A percentile compares a stretch with the other conserved stretches of the same genome.
phyloP scores from a whole-genome alignment of 37 sponge, comb jelly and placozoan genomes.

The Lycopodina hypogea region DNA sequence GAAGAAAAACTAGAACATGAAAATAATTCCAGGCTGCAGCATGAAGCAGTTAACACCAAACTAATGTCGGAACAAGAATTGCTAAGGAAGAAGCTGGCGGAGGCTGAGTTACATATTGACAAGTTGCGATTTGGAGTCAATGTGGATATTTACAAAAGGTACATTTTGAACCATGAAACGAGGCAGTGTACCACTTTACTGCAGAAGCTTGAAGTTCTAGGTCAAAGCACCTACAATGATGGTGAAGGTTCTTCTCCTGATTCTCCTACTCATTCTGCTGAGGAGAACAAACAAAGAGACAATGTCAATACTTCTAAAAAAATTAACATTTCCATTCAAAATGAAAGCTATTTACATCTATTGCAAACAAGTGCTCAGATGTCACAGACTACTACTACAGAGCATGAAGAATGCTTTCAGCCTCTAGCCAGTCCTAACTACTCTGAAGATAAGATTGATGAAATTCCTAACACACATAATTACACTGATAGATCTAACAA shows the following conservation, averaged over 20 bases:
- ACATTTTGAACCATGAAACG: neutral
- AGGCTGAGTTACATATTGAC: slow-evolving; percentile 72
- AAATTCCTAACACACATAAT: no score
- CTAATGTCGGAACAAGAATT: slow-evolving; percentile 46
- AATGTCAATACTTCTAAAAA: neutral
- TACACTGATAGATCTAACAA: no score
- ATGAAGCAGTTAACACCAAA: slow-evolving; percentile 26
- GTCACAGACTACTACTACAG: no score
- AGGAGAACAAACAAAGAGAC: neutral
- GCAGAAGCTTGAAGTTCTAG: neutral
- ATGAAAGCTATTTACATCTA: no score
- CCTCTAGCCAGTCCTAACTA: no score
- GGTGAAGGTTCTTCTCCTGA: no score
- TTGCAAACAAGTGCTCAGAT: no score
- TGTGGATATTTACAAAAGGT: slow-evolving; percentile 17
- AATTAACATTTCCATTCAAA: no score
- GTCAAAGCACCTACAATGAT: neutral
- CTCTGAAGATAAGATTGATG: no score
- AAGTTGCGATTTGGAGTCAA: slow-evolving; percentile 44
- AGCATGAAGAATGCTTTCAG: no score
- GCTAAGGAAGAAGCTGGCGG: slow-evolving; percentile 58
- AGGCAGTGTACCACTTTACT: neutral
- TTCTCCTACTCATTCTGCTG: neutral
- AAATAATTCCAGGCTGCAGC: slow-evolving; percentile 3
- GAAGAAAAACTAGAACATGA: slow-evolving; percentile 10